Percentiles rank a stretch among this genome's conserved stretches.
Evolutionary conservation across 2,888 invertebrate species (phyloP).

Genomic region (Tethea ocularis): DNA sequence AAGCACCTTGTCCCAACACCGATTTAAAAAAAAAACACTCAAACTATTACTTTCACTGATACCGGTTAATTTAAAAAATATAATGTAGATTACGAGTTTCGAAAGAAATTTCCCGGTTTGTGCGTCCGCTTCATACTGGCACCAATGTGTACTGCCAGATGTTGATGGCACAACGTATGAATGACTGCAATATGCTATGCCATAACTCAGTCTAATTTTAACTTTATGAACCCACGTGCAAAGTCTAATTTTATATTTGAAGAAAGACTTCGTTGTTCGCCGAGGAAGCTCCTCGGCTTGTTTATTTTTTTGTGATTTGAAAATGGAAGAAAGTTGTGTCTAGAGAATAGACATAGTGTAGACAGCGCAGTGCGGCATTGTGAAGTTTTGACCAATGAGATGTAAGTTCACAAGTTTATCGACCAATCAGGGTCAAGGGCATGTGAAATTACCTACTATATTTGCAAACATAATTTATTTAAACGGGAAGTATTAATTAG

Average conservation of each 20-base stretch:
- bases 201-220: constrained; percentile 22
- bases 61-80: not conserved
- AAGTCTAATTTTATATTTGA: constrained; percentile 18
- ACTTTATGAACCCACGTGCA: constrained; percentile 23
- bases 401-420: constrained; percentile 25
- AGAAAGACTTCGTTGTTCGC: not conserved
- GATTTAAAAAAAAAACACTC: too few relatives aligned
- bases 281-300: not conserved
- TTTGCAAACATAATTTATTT: too few relatives aligned
- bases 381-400: constrained; percentile 25
- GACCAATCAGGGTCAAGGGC: constrained; percentile 21
- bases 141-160: constrained; percentile 29
- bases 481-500: too few relatives aligned
- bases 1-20: not conserved
- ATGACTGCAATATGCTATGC: constrained; percentile 23
- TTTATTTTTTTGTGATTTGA: constrained; percentile 15
- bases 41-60: not conserved
- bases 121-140: constrained; percentile 30
- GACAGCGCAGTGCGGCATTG: constrained; percentile 45
- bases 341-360: constrained; percentile 10
- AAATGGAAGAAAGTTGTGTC: constrained; percentile 25
- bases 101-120: constrained; percentile 15
- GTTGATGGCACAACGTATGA: constrained; percentile 26
- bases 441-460: constrained; percentile 13
- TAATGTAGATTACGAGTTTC: constrained; percentile 11